A percentile compares a stretch with the other conserved stretches of the same genome.
These are phyloP conservation scores for Thumatha senex DNA, from an alignment of 2,888 invertebrate species.

Conservation along the genomic window DNA sequence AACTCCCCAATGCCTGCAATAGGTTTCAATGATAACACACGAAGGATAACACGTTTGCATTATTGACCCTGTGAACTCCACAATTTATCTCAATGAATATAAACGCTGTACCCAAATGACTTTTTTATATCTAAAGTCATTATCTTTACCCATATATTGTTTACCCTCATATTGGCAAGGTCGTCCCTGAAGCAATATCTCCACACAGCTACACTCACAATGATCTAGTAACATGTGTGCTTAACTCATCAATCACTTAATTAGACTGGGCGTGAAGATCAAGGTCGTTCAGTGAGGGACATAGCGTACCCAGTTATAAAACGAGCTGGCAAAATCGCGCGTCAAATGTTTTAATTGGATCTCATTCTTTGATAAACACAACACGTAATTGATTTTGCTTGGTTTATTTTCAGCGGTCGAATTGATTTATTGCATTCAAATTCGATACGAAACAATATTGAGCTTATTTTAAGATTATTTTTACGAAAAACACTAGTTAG, in stretches of 20 bases:
- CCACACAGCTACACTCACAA: background rate
- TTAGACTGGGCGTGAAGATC: conserved; percentile 6
- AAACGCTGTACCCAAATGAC: too few species aligned
- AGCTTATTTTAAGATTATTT: too few species aligned
- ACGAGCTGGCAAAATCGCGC: background rate
- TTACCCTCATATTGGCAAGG: background rate
- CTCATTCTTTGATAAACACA: background rate
- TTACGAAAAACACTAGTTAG: too few species aligned
- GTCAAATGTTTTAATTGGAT: background rate
- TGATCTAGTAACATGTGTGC: background rate
- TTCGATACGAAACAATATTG: too few species aligned
- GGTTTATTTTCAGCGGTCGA: background rate
- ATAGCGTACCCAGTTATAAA: background rate
- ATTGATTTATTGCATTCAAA: too few species aligned
- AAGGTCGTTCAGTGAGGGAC: conserved; percentile 6
- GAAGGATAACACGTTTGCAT: too few species aligned
- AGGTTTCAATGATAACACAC: too few species aligned
- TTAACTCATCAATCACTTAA: conserved; percentile 9
- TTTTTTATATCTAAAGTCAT: too few species aligned
- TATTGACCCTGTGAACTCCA: too few species aligned
- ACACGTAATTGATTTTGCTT: background rate
- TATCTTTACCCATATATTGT: background rate
- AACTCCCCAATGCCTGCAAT: too few species aligned
- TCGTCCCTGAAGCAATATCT: background rate
- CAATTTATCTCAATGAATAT: too few species aligned